These are phyloP conservation scores for Eretmochelys imbricata DNA, from an alignment of 2,113 vertebrate species.

Conservation along the genomic window DNA sequence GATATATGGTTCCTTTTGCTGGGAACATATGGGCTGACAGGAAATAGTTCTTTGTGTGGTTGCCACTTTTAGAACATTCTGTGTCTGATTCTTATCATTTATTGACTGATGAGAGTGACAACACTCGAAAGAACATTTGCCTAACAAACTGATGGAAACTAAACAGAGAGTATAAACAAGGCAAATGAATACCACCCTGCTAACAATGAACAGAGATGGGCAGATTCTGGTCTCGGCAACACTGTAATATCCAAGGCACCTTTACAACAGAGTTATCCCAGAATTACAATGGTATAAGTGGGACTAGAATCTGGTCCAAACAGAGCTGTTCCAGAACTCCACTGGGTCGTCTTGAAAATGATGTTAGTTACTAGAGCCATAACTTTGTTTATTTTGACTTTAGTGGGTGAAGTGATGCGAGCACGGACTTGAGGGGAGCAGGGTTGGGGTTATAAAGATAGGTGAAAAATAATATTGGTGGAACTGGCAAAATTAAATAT, in stretches of 20 bases:
- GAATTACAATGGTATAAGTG: background rate
- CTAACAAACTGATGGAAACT: slow-evolving; percentile 10
- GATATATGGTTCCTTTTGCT: background rate
- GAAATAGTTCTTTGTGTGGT: background rate
- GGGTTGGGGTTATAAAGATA: background rate
- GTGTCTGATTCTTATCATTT: background rate
- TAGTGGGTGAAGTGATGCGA: background rate
- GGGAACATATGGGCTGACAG: slow-evolving; percentile 33
- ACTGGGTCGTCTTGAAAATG: background rate
- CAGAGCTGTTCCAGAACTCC: background rate
- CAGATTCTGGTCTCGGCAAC: rapidly evolving
- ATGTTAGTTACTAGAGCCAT: background rate
- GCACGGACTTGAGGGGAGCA: rapidly evolving
- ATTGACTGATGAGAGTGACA: slow-evolving; percentile 10
- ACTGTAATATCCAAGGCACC: background rate
- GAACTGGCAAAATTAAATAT: background rate
- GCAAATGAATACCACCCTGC: background rate
- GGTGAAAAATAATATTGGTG: background rate
- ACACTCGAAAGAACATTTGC: slow-evolving; percentile 12
- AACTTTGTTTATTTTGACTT: background rate
- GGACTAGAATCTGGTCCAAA: background rate
- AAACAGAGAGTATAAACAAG: background rate
- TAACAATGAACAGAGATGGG: rapidly evolving
- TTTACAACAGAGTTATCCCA: background rate
- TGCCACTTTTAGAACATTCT: background rate